Conservation (phyloP, 2,888 invertebrate species). For the Agonopterix heracliana region DNA sequence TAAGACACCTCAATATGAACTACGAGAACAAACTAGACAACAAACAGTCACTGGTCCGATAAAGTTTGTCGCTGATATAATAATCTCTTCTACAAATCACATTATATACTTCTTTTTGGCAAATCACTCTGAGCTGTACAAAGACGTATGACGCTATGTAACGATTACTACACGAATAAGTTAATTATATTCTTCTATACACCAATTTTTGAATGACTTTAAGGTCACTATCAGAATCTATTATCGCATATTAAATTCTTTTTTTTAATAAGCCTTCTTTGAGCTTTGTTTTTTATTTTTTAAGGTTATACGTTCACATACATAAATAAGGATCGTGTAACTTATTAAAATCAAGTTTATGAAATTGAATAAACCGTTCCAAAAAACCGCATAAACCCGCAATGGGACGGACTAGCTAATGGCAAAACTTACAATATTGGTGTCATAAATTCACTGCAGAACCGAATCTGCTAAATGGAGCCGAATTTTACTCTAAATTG, state of each 20-base stretch:
- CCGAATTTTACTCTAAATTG: no score
- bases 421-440: conserved; percentile 54
- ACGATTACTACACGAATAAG: conserved; percentile 10
- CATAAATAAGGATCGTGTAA: no score
- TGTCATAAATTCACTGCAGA: conserved; percentile 44
- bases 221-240: no score
- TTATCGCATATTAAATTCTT: no score
- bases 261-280: no score
- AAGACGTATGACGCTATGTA: not conserved
- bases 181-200: conserved; percentile 5
- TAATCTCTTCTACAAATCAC: conserved; percentile 55
- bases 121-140: conserved; percentile 55
- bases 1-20: conserved; percentile 64
- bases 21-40: conserved; percentile 62
- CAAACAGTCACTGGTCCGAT: conserved; percentile 67
- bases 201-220: not conserved
- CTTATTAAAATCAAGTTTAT: no score
- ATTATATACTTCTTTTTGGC: conserved; percentile 53
- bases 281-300: no score
- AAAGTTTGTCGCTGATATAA: conserved; percentile 39
- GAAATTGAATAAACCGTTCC: no score
- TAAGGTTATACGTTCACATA: no score
- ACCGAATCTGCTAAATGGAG: not conserved
- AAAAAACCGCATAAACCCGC: conserved; percentile 35
- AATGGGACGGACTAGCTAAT: conserved; percentile 57